Base-by-base conservation (phyloP, 2,888 invertebrate genomes). In the Platynereis dumerilii region DNA sequence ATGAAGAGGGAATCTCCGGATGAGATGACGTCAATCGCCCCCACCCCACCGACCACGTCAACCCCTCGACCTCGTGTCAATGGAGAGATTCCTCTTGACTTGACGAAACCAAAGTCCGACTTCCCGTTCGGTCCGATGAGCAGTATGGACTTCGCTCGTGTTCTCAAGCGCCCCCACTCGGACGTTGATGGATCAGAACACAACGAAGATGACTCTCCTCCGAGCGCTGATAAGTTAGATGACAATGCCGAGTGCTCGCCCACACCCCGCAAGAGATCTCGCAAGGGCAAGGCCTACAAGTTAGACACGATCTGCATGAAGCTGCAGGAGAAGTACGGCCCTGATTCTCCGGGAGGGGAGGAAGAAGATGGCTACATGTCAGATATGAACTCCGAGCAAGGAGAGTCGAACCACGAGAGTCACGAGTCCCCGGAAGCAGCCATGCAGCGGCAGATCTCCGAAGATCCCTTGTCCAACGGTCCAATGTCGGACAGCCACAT, bases 231-330 rank as follows among this genome's bases (percentile, higher is more conserved):
- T 12, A 34, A 34, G 34, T 5, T 34, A 34, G 34, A 34, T 12
- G 34, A 34, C 34, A 34, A 34, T 34, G 34, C 34, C 12, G 34
- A 34, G 34, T 24, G 5, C 22, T 54, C 55, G 1, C 73, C 87
- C 0, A 85, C 86, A 42, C 76, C 77, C n/a, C 69, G 82, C 1
- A 89, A 89, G 75, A 88, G 88, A 74, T 87, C 94, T 26, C 89
- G 96, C 73, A 96, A 96, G 84, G 94, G 94, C 0, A 90, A 90
- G 58, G 93, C 94, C 0, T 90, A 90, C 75, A 93, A 93, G 76
- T 84, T 95, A 60, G 92, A 94, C 70, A 76, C 76, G 0, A 68
- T 80, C 15, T 80, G 80, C 66, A 71, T 79, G 69, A 80, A 81
- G 64, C 70, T 81, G 12, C 81, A 81, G 60, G 77, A 77, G 56